These are phyloP conservation scores for Varanus salvator DNA, from an alignment of 2,113 vertebrate species.

Conservation along the genomic window DNA sequence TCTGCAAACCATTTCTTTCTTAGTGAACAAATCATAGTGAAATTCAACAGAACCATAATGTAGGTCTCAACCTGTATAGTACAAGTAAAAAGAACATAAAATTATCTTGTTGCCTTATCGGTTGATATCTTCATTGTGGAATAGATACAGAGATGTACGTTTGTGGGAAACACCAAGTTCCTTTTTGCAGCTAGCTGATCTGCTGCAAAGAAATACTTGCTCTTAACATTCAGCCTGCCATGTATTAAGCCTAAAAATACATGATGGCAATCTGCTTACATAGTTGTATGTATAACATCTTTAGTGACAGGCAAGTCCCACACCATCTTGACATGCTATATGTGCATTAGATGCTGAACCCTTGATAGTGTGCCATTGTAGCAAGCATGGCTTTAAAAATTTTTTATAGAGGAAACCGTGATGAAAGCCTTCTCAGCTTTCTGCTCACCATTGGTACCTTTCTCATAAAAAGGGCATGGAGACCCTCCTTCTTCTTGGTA, in stretches of 20 bases:
- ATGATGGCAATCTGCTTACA: neutral
- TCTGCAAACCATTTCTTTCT: neutral
- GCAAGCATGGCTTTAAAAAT: neutral
- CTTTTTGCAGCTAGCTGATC: neutral
- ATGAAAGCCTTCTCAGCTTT: no score
- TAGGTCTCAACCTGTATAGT: constrained; percentile 10
- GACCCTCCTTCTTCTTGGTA: neutral
- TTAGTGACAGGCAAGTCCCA: no score
- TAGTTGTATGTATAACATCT: neutral
- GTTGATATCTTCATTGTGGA: neutral
- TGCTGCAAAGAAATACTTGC: neutral
- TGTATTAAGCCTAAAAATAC: neutral
- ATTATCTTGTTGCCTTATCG: no score
- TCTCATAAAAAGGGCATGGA: neutral
- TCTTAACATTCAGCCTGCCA: neutral
- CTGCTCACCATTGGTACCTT: neutral
- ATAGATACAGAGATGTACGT: neutral
- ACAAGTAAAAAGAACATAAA: neutral
- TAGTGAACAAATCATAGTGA: neutral
- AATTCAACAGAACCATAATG: neutral
- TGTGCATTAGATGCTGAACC: neutral
- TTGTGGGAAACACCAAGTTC: neutral
- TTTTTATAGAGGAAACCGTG: no score
- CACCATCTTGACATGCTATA: no score
- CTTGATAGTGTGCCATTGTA: neutral